A percentile compares a stretch with the other conserved stretches of the same genome.
phyloP scores from a whole-genome alignment of 1,140 invertebrate species.

The Achatina immaculata region DNA sequence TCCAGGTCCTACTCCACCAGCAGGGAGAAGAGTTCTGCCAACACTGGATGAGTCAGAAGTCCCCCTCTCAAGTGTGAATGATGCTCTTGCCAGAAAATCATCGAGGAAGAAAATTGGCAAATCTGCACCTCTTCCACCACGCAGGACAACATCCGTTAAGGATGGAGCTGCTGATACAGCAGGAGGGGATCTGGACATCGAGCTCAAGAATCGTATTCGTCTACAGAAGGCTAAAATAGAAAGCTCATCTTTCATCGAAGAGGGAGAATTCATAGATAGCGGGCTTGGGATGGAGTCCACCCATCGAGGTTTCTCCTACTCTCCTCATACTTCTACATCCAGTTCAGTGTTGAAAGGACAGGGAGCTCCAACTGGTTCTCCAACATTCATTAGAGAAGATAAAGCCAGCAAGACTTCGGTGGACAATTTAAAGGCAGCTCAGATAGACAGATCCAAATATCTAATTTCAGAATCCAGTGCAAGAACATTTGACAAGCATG shows the following conservation, averaged over 20 bases:
- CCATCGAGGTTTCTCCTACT: neutral
- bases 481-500: constrained; percentile 45
- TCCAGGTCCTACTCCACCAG: constrained; percentile 64
- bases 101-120: constrained; percentile 57
- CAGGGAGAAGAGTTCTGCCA: constrained; percentile 57
- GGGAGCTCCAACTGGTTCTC: constrained; percentile 43
- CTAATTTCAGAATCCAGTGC: constrained; percentile 59
- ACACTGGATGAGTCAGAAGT: constrained; percentile 61
- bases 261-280: constrained; percentile 40
- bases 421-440: constrained; percentile 61
- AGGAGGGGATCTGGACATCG: constrained; percentile 52
- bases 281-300: neutral
- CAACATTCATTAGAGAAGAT: constrained; percentile 45
- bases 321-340: neutral
- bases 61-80: constrained; percentile 48
- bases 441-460: constrained; percentile 66
- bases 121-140: constrained; percentile 56
- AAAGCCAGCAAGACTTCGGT: constrained; percentile 53
- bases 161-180: constrained; percentile 33
- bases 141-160: constrained; percentile 56
- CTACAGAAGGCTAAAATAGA: constrained; percentile 67
- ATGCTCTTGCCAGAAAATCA: constrained; percentile 55
- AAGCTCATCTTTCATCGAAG: constrained; percentile 50
- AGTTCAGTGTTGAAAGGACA: constrained; percentile 5
- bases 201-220: constrained; percentile 65